Base-by-base conservation (phyloP, 92 coral and sea anemone species). In the Siderastrea radians region DNA sequence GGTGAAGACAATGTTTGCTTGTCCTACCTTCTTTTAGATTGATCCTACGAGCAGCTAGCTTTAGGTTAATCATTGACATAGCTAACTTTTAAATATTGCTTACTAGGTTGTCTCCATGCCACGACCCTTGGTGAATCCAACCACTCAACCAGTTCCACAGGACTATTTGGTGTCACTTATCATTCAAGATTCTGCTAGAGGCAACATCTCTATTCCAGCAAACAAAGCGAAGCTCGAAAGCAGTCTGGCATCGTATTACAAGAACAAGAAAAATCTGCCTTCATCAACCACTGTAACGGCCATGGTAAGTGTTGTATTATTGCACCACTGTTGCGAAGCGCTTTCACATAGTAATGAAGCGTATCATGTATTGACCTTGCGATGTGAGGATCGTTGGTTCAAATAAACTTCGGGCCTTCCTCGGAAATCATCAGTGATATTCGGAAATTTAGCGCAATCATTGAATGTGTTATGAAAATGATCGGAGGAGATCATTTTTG, bases 41-140 rank as follows among this genome's bases (percentile, higher is more conserved):
- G 38, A 26, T 26, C 38, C 38, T 26, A 26, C 38, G 38, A 0
- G 38, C 38, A 26, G 38, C 38, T 26, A 5, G 5, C 57, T 9
- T 5, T 9, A 53, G 57, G 57, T 53, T 53, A 53, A 9, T 50
- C 68, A 2, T 2, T 69, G 3, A 15, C 17, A 8, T 43, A 2
- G 11, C 12, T n/a, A 3, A 14, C 38, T 45, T 1, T 7, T 74
- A 7, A 11, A 19, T 53, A 51, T 57, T 54, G 38, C 3, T 17
- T 77, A n/a, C n/a, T n/a, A 97, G 99, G 98, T 97, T 55, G 77
- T 92, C 69, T 77, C 74, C 19, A 80, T 82, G 86, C 99, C 99
- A 12, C 68, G 48, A 52, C 80, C 91, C 7, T 50, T 90, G 15
- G 74, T 80, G 5, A 65, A 54, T 62, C 91, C 90, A 11, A 78